Evolutionary conservation across 1,140 invertebrate genomes (phyloP).

Genomic region (Uloborus diversus): DNA sequence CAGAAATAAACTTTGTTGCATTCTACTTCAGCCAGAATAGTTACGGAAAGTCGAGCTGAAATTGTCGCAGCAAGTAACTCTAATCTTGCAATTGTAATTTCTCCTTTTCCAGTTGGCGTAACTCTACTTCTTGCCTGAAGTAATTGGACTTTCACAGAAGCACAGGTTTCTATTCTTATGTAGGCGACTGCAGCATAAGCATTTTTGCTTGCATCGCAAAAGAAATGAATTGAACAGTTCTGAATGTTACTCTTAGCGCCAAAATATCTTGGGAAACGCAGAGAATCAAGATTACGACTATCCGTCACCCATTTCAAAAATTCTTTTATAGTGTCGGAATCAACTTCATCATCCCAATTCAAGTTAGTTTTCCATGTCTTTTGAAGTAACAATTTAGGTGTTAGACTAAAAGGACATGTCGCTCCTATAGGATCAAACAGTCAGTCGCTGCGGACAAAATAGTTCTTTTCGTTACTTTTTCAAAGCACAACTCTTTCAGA

Average conservation of each 20-base stretch:
- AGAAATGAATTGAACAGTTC: neutral
- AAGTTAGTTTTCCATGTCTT: neutral
- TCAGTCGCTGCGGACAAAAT: neutral
- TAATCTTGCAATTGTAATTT: constrained; percentile 16
- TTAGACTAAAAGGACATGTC: constrained; percentile 23
- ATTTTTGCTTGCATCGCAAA: constrained; percentile 9
- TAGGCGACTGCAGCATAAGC: constrained; percentile 23
- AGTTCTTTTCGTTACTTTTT: neutral
- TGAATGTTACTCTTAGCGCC: neutral
- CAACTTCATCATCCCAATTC: constrained; percentile 21
- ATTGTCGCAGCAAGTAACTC: constrained; percentile 18
- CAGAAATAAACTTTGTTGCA: constrained; percentile 4
- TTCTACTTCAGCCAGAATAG: neutral
- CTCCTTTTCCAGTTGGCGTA: constrained; percentile 11
- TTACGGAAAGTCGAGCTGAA: neutral
- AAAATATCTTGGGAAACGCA: constrained; percentile 6
- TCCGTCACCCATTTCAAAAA: constrained; percentile 2
- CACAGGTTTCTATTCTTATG: constrained; percentile 6
- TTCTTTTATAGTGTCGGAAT: constrained; percentile 2
- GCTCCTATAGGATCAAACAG: constrained; percentile 47
- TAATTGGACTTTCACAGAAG: constrained; percentile 3
- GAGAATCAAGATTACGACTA: neutral
- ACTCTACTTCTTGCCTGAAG: constrained; percentile 20
- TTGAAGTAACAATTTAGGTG: constrained; percentile 20
- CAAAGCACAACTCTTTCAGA: neutral